Percentiles rank a stretch among this genome's conserved stretches.
phyloP scores from a whole-genome alignment of 2,113 vertebrate species.

The Ictalurus furcatus region DNA sequence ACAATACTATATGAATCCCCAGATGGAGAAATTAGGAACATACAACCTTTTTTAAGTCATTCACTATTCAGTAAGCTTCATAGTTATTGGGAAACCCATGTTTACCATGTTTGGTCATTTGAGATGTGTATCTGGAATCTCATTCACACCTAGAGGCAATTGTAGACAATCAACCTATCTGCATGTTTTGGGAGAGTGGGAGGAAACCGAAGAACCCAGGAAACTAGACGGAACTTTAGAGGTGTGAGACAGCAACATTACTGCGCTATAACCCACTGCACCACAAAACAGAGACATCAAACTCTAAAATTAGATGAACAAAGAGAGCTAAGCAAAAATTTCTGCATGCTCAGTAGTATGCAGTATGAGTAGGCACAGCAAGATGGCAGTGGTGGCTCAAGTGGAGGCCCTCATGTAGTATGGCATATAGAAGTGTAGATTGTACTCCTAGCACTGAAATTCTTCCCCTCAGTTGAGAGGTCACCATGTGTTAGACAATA shows the following conservation, averaged over 20 bases:
- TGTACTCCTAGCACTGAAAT: too few species aligned
- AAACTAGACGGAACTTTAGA: neutral
- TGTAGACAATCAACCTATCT: neutral
- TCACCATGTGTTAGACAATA: too few species aligned
- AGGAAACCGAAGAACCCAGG: neutral
- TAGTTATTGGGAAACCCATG: neutral
- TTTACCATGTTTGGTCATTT: neutral
- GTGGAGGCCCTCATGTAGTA: too few species aligned
- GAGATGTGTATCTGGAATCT: too few species aligned
- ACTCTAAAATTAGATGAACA: neutral
- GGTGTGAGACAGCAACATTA: neutral
- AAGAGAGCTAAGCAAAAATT: neutral
- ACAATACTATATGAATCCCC: too few species aligned
- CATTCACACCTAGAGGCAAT: neutral
- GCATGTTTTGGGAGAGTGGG: neutral
- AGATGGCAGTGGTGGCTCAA: too few species aligned
- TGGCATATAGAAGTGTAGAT: too few species aligned
- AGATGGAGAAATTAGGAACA: too few species aligned
- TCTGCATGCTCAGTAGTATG: neutral
- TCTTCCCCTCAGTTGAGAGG: too few species aligned
- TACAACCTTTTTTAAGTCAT: neutral
- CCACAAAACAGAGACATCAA: neutral
- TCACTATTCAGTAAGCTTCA: neutral
- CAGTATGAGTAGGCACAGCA: neutral
- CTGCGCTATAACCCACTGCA: neutral